Evolutionary conservation across 2,113 vertebrate species (phyloP), one percentile per base, ranked within the genome.

Genomic region (Ochotona curzoniae): DNA sequence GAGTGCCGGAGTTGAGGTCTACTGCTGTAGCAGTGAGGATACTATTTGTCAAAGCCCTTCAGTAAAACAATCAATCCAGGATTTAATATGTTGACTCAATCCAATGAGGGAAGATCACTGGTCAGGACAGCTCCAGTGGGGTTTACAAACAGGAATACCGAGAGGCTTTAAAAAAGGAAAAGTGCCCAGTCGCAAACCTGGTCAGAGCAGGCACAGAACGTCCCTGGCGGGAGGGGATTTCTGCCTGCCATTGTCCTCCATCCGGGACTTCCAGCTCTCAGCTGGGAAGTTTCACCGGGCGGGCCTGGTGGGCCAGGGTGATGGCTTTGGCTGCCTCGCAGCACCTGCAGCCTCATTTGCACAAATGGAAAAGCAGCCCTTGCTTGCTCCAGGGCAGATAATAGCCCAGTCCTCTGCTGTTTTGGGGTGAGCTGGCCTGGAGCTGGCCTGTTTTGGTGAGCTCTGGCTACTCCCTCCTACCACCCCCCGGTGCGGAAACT

Each of bases 71-170:
- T 95, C 93, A 96, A 91, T 90, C 87, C 84, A 32, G 84, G 95
- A 90, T 95, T 97, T 95, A 97, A 97, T 96, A 95, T 96, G 87
- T 95, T 96, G 96, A 95, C 95, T 96, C 85, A 96, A 90, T 91
- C 83, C 75, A 89, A 85, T 89, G 88, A 96, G 81, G 89, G 23
- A 44, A 94, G 94, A 93, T 96, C 87, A 70, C 91, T 51, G 66
- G 91, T 87, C 35, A 81, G 96, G 89, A 95, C 74, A 81, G 84
- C 71, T 67, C 76, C 90, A 66, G 60, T 25, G 7, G 18, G 30
- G 61, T 96, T 63, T 86, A 71, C 54, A 20, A 44, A 49, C 28
- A 3, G 47, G 82, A 80, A 89, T 86, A 95, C 90, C 89, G 28
- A 83, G 83, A 84, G 76, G 79, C 60, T 87, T 44, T 80, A 60